phyloP scores from a whole-genome alignment of 1,140 invertebrate genomes.

The Drosophila hydei region DNA sequence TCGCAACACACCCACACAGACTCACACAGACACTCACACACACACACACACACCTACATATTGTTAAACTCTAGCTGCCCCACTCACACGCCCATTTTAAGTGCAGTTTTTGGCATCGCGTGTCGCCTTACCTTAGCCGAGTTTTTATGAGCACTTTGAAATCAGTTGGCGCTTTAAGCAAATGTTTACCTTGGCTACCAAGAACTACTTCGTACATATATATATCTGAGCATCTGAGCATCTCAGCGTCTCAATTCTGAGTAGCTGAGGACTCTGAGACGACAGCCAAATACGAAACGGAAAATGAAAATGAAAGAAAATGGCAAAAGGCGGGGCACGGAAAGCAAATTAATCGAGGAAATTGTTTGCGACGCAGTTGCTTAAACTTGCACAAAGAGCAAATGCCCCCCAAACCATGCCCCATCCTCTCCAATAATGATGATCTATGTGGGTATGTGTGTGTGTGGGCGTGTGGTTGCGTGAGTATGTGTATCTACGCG shows the following conservation, averaged over 20 bases:
- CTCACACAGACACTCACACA: constrained; percentile 8
- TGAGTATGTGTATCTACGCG: constrained; percentile 19
- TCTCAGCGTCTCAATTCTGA: not conserved
- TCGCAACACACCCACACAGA: constrained; percentile 27
- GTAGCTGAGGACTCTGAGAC: constrained; percentile 24
- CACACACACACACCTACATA: not conserved
- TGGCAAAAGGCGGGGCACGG: constrained; percentile 66
- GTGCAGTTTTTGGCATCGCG: constrained; percentile 42
- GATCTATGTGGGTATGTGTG: constrained; percentile 33
- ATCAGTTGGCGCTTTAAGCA: constrained; percentile 75
- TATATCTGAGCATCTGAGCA: not conserved
- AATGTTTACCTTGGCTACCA: constrained; percentile 75
- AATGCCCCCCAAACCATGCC: not conserved
- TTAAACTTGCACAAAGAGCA: constrained; percentile 77
- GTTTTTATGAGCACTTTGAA: constrained; percentile 76
- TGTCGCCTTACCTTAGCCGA: constrained; percentile 56
- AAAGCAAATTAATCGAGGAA: constrained; percentile 82
- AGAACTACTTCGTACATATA: constrained; percentile 49
- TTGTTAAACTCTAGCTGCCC: not conserved
- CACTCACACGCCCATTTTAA: constrained; percentile 35
- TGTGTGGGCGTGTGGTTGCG: constrained; percentile 1
- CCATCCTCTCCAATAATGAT: constrained; percentile 8
- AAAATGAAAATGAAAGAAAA: constrained; percentile 71
- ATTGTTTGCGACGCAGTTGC: constrained; percentile 75
- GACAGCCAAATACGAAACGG: constrained; percentile 64